Evolutionary conservation across 2,797 vertebrate genomes (phyloP), one percentile per base, ranked within the genome.

Genomic region (Tachyglossus aculeatus): DNA sequence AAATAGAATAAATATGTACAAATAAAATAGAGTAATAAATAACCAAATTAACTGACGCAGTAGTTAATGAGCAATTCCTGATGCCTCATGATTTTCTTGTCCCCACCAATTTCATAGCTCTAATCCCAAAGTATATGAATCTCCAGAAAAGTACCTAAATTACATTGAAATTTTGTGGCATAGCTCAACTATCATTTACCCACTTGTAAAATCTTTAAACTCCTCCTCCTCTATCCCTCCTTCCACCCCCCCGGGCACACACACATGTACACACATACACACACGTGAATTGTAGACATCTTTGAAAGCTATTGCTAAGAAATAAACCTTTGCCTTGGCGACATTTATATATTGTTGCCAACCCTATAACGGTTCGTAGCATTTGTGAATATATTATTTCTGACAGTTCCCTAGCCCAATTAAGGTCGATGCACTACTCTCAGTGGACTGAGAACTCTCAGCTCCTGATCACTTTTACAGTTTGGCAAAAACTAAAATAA

Each of bases 401-500:
- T 81, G 82, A 75, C 62, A 69, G 74, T 50, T 53, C 75, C 68
- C 15, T 36, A 36, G 77, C 41, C 18, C 78, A 85, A 80, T 85
- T 81, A 65, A 0, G 18, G 60, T 65, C 74, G 76, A 77, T 36
- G 24, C 0, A 0, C 16, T 5, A 29, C 55, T 75, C 69, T 59
- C 74, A 37, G 61, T 67, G 58, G 72, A 60, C 32, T 7, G 18
- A 37, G 50, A 65, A 77, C 67, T 53, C 56, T 36, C 43, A 24
- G 57, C 21, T 40, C 7, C 16, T 53, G 34, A 58, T 67, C 29
- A 67, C 34, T 48, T 63, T 64, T 56, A 57, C 25, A 61, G 38
- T 7, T 33, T 59, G 29, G 22, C 45, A n/a, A 74, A 72, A n/a
- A n/a, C n/a, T n/a, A n/a, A n/a, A 33, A 37, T 31, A 48, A 86